A percentile compares a stretch with the other conserved stretches of the same genome.
Conservation (phyloP, 1,140 invertebrate species). For the Nasonia giraulti region DNA sequence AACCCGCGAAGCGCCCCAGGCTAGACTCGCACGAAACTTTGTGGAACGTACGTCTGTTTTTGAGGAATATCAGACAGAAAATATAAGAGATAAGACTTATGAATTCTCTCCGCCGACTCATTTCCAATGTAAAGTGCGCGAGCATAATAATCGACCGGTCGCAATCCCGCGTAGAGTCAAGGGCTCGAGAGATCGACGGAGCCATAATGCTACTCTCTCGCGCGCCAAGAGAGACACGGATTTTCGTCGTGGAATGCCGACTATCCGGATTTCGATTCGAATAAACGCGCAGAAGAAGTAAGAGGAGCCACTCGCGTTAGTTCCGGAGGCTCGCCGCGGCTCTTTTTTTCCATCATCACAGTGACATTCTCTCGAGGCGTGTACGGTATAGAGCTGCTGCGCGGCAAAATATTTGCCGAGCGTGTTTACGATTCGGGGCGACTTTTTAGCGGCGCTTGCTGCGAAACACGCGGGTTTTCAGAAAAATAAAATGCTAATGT, state of each 20-base stretch:
- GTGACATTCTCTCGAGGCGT: not conserved
- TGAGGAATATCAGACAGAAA: not conserved
- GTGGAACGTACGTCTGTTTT: not conserved
- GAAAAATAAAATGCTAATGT: constrained; percentile 38
- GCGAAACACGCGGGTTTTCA: not conserved
- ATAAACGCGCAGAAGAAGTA: not conserved
- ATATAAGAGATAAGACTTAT: not conserved
- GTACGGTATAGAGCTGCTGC: not conserved
- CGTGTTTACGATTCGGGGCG: not conserved
- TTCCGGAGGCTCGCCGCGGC: constrained; percentile 21
- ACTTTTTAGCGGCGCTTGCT: not conserved
- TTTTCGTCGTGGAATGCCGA: constrained; percentile 20
- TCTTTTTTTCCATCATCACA: not conserved
- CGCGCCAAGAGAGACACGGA: not conserved
- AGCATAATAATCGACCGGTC: not conserved
- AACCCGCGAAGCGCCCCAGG: not conserved
- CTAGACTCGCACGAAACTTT: not conserved
- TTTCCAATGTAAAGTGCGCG: not conserved
- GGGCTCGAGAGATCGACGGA: not conserved
- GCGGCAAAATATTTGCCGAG: not conserved
- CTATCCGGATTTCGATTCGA: constrained; percentile 18
- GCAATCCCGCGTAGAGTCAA: not conserved
- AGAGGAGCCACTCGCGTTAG: not conserved
- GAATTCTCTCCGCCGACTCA: not conserved
- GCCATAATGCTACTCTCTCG: not conserved